phyloP scores from a whole-genome alignment of 2,113 vertebrate species.

The Coptodon bakossiorum region DNA sequence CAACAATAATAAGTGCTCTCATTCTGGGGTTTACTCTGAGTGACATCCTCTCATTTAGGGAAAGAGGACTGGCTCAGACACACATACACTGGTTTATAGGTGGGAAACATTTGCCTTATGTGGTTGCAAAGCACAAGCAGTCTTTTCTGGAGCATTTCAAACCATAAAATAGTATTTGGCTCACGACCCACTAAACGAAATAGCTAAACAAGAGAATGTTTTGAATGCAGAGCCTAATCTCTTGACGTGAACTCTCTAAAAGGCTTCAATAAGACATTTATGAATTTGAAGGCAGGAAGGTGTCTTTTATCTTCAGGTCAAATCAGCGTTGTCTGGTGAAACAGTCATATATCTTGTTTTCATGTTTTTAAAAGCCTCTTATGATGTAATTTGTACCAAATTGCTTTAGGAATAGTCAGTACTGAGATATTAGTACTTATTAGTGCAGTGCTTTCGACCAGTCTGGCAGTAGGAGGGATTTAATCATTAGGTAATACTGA shows the following conservation, averaged over 20 bases:
- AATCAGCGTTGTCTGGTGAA: not conserved
- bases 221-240: not conserved
- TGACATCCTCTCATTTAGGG: not conserved
- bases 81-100: not conserved
- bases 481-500: not conserved
- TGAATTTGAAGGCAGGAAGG: not conserved
- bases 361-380: not conserved
- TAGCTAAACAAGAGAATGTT: not conserved
- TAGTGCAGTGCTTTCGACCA: fast-evolving
- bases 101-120: not conserved
- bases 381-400: not conserved
- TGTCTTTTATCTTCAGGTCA: not conserved
- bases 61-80: not conserved
- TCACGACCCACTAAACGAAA: not conserved
- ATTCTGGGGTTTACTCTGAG: slow-evolving; percentile 5
- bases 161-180: not conserved
- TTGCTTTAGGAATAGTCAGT: not conserved
- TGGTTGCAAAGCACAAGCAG: not conserved
- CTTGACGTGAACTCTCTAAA: not conserved
- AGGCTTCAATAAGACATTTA: not conserved
- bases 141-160: not conserved
- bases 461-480: not conserved
- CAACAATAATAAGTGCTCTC: slow-evolving; percentile 21
- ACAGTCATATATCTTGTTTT: not conserved
- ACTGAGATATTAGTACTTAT: not conserved